Conservation (phyloP, 2,888 invertebrate genomes). For the Merodon equestris region DNA sequence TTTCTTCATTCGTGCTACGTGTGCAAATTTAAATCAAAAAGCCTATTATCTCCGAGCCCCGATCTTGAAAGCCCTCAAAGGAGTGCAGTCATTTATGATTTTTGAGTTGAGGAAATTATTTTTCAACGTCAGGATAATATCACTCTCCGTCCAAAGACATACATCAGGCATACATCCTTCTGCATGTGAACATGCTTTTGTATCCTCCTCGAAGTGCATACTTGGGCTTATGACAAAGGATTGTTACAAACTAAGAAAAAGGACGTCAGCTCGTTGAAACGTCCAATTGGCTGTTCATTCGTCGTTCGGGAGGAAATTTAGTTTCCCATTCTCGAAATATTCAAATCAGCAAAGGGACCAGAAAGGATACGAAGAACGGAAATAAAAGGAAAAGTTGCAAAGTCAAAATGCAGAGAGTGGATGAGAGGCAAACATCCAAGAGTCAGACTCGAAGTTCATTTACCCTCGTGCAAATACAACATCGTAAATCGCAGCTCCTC, state of each 20-base stretch:
- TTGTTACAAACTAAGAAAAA: no score
- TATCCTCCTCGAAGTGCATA: no score
- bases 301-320: slow-evolving; percentile 2
- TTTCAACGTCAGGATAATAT: slow-evolving; percentile 26
- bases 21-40: not conserved
- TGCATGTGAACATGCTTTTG: not conserved
- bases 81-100: slow-evolving; percentile 8
- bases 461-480: slow-evolving; percentile 44
- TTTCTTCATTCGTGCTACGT: no score
- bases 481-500: no score
- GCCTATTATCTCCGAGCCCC: not conserved
- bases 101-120: slow-evolving; percentile 39
- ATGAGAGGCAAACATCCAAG: slow-evolving; percentile 4
- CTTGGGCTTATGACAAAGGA: no score
- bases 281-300: slow-evolving; percentile 19
- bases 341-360: not conserved
- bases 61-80: no score
- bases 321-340: slow-evolving; percentile 23
- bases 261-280: slow-evolving; percentile 37
- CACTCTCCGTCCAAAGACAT: slow-evolving; percentile 22
- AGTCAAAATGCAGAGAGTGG: slow-evolving; percentile 5
- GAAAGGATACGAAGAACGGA: slow-evolving; percentile 9
- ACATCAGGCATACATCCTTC: not conserved
- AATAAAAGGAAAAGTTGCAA: slow-evolving; percentile 17
- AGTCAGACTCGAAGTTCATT: slow-evolving; percentile 51